phyloP scores from a whole-genome alignment of 2,797 vertebrate species.

The Pangasius djambal region DNA sequence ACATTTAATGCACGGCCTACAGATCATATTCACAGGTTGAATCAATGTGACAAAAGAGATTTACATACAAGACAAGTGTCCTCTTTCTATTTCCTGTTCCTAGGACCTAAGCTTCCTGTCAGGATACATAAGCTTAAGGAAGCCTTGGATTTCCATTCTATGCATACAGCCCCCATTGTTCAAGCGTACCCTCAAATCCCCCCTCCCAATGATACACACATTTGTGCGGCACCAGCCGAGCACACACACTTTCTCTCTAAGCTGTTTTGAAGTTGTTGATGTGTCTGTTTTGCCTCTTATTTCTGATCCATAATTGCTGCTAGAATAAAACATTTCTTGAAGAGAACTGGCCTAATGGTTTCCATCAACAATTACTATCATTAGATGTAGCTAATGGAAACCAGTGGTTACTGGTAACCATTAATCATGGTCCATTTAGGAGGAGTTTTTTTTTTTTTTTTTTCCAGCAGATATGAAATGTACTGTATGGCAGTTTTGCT shows the following conservation, averaged over 20 bases:
- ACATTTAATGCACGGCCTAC: neutral
- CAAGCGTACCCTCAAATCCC: constrained; percentile 14
- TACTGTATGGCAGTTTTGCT: too few relatives aligned
- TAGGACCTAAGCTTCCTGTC: constrained; percentile 59
- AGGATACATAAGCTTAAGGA: constrained; percentile 54
- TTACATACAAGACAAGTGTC: constrained; percentile 55
- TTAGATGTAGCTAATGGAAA: neutral
- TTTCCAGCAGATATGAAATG: neutral
- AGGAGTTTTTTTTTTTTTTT: neutral
- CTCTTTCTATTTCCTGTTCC: constrained; percentile 51
- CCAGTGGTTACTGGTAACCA: neutral
- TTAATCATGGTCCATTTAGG: neutral
- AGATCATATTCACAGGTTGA: neutral
- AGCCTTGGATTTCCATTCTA: constrained; percentile 50
- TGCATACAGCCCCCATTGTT: constrained; percentile 54
- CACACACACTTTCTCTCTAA: constrained; percentile 31
- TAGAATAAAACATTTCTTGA: neutral
- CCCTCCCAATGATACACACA: constrained; percentile 36
- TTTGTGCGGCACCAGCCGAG: constrained; percentile 35
- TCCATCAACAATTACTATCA: neutral
- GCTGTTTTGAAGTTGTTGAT: neutral
- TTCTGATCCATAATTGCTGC: neutral
- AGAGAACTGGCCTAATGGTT: neutral
- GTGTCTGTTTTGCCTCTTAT: neutral
- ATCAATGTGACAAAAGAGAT: neutral